These are phyloP conservation scores for Phaenicophaeus curvirostris DNA, from an alignment of 2,797 vertebrate species.

Conservation along the genomic window DNA sequence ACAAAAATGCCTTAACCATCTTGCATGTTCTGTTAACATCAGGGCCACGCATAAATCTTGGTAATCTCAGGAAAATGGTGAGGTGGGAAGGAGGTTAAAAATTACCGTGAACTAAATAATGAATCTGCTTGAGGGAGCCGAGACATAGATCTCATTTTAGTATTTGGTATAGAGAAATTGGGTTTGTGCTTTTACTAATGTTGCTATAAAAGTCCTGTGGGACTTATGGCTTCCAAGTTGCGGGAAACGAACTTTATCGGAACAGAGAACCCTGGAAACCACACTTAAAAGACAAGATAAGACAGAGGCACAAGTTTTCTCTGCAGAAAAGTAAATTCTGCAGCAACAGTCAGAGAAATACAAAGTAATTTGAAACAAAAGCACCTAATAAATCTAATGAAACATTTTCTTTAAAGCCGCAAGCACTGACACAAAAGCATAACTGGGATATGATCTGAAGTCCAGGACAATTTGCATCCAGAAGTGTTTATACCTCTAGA, in stretches of 20 bases:
- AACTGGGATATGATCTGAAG: neutral
- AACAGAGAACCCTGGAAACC: constrained; percentile 1
- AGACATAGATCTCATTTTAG: neutral
- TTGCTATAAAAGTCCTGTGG: constrained; percentile 22
- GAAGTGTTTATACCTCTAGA: neutral
- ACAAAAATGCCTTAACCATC: neutral
- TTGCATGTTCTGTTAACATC: neutral
- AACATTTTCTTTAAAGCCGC: neutral
- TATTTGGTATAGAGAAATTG: neutral
- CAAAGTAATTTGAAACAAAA: neutral
- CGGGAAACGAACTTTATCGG: constrained; percentile 31
- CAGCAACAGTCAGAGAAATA: neutral
- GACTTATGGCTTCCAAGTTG: neutral
- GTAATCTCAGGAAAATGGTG: neutral
- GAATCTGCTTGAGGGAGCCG: neutral
- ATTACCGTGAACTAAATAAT: neutral
- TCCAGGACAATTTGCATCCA: neutral
- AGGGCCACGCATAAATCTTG: neutral
- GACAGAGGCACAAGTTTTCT: neutral
- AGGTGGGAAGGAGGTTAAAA: neutral
- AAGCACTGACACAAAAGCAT: neutral
- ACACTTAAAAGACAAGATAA: neutral
- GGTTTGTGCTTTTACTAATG: neutral
- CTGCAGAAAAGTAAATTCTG: neutral
- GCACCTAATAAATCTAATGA: neutral